Evolutionary conservation across 2,888 invertebrate genomes (phyloP), one percentile per base, ranked within the genome.

Genomic region (Athalia circularis): DNA sequence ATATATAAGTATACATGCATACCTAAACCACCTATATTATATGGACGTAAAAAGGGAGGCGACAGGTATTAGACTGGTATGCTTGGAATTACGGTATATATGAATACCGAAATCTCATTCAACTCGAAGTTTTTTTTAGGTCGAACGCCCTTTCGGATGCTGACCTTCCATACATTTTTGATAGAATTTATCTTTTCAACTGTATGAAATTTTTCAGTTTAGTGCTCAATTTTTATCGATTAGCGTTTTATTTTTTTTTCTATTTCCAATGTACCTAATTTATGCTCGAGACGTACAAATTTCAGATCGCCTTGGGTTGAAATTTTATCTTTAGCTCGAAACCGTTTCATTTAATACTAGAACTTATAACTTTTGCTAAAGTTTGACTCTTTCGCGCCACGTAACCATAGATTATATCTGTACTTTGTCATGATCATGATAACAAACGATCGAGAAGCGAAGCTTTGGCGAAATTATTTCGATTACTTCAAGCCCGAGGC

Each of bases 391-490:
- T 57, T 57, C 59, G 59, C 11, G 59, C 59, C 59, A 57, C 67
- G 7, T 59, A 29, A 29, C 29, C 29, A 2, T 29, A 2, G 29
- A 29, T 2, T 29, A 29, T 29, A 29, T 29, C 29, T 29, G 29
- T 9, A 68, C 68, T 29, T 68, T 50, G 4, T 9, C 52, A 68
- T 68, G 15, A 52, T 29, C 68, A 54, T 68, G 54, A 68, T n/a
- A 68, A 68, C 68, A 54, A 68, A 52, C 68, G 29, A 29, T 29
- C 29, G 2, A 29, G 29, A 29, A 2, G 29, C 52, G 54, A 43
- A 68, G 50, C 68, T 29, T 54, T 68, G 15, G 50, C 43, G 29
- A 29, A 68, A 68, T 68, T 68, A 68, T 68, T n/a, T 47, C 68
- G 43, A 52, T 68, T 68, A 52, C 68, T 68, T 68, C 11, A 3